Conservation (phyloP, 53 echinoderm and acorn worm species). For the Mesocentrotus franciscanus region DNA sequence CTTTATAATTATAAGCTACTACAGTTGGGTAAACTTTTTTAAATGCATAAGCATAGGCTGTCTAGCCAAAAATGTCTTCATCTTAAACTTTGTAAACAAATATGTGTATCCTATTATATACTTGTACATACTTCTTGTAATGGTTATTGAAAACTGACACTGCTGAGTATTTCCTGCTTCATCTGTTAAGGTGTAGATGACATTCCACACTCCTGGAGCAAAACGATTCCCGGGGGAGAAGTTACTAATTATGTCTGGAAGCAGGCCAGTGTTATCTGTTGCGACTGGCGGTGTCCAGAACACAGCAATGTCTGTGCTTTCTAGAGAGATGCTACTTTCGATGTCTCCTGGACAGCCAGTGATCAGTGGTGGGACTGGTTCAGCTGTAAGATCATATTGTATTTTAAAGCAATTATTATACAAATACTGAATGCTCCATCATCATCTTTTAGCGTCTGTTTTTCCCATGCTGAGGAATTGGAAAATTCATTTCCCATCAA, state of each 20-base stretch:
- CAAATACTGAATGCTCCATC: not conserved
- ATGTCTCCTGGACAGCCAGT: slow-evolving; percentile 56
- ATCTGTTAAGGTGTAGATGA: slow-evolving; percentile 76
- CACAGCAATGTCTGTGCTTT: slow-evolving; percentile 28
- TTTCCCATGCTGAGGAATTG: too few relatives aligned
- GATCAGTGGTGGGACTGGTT: slow-evolving; percentile 59
- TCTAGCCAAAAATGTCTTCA: too few relatives aligned
- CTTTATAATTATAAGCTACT: too few relatives aligned
- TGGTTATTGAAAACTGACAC: slow-evolving; percentile 73
- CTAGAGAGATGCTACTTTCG: slow-evolving; percentile 35
- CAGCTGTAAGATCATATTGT: slow-evolving; percentile 30
- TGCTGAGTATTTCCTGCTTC: slow-evolving; percentile 68
- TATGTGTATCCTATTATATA: too few relatives aligned
- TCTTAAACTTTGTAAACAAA: too few relatives aligned
- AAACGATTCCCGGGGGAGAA: slow-evolving; percentile 67
- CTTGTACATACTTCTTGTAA: slow-evolving; percentile 66
- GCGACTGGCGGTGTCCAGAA: slow-evolving; percentile 56
- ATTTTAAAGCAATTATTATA: not conserved
- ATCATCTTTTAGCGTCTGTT: too few relatives aligned
- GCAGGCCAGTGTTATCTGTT: slow-evolving; percentile 46
- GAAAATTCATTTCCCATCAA: too few relatives aligned
- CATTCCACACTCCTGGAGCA: slow-evolving; percentile 56
- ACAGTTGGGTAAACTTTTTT: too few relatives aligned
- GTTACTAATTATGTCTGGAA: slow-evolving; percentile 57
- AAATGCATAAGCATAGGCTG: too few relatives aligned